Evolutionary conservation across 2,113 vertebrate species (phyloP).

Genomic region (Carassius auratus): DNA sequence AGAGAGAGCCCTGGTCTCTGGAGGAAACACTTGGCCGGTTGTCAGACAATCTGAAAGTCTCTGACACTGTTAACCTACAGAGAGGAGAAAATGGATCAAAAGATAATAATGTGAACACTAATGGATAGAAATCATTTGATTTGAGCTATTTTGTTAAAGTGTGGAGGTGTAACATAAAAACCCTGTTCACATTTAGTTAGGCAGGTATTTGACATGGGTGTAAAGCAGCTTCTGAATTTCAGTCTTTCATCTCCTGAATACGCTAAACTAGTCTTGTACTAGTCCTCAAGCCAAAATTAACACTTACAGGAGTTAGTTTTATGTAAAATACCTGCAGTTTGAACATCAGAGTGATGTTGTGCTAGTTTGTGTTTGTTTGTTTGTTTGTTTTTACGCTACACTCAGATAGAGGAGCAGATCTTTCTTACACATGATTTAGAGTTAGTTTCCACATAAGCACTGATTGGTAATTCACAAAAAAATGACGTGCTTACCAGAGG

Average conservation of each 20-base stretch:
- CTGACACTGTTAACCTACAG: constrained; percentile 21
- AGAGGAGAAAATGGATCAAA: neutral
- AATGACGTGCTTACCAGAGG: constrained; percentile 19
- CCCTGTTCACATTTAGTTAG: too few species aligned
- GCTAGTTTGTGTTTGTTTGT: neutral
- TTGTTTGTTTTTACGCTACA: neutral
- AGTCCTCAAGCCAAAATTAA: neutral
- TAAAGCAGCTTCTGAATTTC: neutral
- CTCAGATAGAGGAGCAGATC: neutral
- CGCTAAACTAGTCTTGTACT: neutral
- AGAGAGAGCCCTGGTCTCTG: neutral
- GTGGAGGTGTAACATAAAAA: neutral
- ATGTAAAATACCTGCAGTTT: neutral
- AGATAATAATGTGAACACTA: neutral
- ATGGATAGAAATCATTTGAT: neutral
- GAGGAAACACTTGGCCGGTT: neutral
- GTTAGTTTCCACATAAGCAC: neutral
- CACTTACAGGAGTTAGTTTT: neutral
- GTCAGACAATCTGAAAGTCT: neutral
- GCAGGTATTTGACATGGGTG: neutral
- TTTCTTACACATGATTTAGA: neutral
- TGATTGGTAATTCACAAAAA: neutral
- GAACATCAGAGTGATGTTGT: neutral
- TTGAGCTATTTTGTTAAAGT: neutral
- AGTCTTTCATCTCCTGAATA: neutral